Evolutionary conservation across 2,888 invertebrate species (phyloP).

Genomic region (Xestoiulus laeticollis): DNA sequence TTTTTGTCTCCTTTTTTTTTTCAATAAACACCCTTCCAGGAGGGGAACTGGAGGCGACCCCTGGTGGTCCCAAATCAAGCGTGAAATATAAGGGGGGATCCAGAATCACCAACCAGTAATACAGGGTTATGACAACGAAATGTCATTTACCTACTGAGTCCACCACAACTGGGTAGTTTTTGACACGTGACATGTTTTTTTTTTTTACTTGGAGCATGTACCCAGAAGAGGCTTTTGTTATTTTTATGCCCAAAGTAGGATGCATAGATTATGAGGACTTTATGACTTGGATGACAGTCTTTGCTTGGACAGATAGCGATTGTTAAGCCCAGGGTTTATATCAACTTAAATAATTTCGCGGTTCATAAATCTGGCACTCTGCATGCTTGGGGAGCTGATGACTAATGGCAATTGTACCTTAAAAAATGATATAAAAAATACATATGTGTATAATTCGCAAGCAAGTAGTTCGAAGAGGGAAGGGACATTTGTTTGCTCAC

Average conservation of each 20-base stretch:
- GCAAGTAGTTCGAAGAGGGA: not conserved
- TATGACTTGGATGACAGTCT: not conserved
- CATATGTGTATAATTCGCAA: not conserved
- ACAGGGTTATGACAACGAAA: not conserved
- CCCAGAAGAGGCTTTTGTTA: not conserved
- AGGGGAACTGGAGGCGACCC: not conserved
- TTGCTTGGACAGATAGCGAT: not conserved
- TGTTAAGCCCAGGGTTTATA: not conserved
- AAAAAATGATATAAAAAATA: not conserved
- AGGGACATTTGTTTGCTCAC: not conserved
- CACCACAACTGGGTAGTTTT: not conserved
- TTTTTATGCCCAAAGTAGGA: not conserved
- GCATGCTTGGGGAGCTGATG: not conserved
- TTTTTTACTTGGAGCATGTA: not conserved
- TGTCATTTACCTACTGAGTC: not conserved
- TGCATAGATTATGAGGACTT: slow-evolving; percentile 9
- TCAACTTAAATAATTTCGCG: not conserved
- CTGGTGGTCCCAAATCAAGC: not conserved
- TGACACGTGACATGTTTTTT: not conserved
- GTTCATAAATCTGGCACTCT: not conserved
- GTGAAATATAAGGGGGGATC: not conserved
- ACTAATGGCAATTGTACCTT: not conserved
- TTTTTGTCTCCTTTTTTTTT: too few relatives aligned
- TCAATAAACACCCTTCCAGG: not conserved
- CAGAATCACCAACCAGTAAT: not conserved